Evolutionary conservation across 2,888 invertebrate species (phyloP).

Genomic region (Amphipoea lucens): DNA sequence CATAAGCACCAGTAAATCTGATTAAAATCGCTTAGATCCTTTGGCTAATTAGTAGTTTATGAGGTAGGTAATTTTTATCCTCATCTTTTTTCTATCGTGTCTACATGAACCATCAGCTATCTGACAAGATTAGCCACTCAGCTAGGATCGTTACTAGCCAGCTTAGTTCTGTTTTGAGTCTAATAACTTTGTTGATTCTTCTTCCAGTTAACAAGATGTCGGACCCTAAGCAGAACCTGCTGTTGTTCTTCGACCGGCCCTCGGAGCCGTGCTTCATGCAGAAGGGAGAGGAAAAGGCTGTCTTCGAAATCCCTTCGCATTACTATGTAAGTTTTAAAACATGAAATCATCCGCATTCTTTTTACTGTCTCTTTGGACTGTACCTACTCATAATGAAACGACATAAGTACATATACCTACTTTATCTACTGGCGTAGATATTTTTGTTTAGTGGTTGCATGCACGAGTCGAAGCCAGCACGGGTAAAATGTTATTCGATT

Average conservation of each 20-base stretch:
- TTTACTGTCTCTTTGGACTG: background rate
- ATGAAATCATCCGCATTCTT: too few relatives aligned
- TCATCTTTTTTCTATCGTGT: background rate
- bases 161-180: background rate
- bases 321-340: constrained; percentile 88
- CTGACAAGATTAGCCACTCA: too few relatives aligned
- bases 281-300: constrained; percentile 91
- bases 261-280: constrained; percentile 94
- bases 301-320: constrained; percentile 91
- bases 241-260: constrained; percentile 93
- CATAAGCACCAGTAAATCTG: background rate
- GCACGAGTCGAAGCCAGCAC: background rate
- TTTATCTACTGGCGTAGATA: background rate
- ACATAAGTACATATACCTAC: accelerated
- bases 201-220: constrained; percentile 76
- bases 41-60: background rate
- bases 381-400: background rate
- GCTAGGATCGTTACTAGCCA: too few relatives aligned
- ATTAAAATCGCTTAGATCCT: background rate
- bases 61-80: background rate
- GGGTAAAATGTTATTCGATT: background rate
- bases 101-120: background rate
- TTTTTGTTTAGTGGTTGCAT: too few relatives aligned
- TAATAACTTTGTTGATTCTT: background rate
- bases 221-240: constrained; percentile 88